phyloP scores from a whole-genome alignment of 2,888 invertebrate species.

The Cephus runcator region DNA sequence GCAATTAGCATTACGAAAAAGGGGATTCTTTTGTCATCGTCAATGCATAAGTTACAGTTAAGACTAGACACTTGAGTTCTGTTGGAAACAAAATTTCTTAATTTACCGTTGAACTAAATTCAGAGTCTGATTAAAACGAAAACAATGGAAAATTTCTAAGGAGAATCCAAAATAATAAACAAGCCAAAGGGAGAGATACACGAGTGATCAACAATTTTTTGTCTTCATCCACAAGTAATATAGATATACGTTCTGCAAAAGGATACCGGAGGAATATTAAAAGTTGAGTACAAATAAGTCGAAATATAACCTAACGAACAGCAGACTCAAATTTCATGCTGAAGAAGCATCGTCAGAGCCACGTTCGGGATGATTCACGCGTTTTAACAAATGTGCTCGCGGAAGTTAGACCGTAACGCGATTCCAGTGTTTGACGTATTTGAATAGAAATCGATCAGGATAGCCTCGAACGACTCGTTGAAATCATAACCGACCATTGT shows the following conservation, averaged over 20 bases:
- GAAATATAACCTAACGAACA: background rate
- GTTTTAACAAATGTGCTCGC: constrained; percentile 37
- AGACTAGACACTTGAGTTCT: background rate
- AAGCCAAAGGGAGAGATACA: background rate
- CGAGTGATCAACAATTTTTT: background rate
- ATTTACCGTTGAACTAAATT: background rate
- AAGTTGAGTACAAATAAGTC: background rate
- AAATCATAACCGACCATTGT: constrained; percentile 33
- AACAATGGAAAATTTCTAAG: background rate
- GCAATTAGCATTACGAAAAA: background rate
- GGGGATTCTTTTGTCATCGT: background rate
- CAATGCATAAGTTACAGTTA: background rate
- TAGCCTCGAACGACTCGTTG: constrained; percentile 24
- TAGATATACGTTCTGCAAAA: background rate
- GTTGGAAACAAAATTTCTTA: background rate
- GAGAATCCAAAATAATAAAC: background rate
- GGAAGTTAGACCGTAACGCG: constrained; percentile 29
- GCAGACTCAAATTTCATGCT: constrained; percentile 25
- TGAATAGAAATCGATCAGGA: constrained; percentile 42
- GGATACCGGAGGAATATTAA: background rate
- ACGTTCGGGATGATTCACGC: constrained; percentile 1
- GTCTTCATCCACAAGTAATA: background rate
- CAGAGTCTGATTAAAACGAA: background rate
- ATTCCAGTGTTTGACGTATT: constrained; percentile 41
- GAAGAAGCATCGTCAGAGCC: background rate